A percentile compares a stretch with the other conserved stretches of the same genome.
phyloP scores from a whole-genome alignment of 2,888 invertebrate species.

The Campoletis raptor region DNA sequence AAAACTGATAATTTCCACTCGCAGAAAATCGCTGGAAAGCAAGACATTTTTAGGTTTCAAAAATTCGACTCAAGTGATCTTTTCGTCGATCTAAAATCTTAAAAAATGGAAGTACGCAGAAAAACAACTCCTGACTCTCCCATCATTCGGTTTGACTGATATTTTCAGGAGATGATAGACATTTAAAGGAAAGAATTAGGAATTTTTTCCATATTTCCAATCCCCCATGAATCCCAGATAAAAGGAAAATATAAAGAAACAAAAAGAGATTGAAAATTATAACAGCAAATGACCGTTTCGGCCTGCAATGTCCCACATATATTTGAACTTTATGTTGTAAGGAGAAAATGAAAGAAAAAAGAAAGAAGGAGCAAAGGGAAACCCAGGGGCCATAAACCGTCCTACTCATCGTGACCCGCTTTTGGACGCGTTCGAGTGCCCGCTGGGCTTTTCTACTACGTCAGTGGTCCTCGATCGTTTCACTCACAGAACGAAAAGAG shows the following conservation, averaged over 20 bases:
- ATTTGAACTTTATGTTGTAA: constrained; percentile 23
- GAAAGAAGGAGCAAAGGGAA: constrained; percentile 50
- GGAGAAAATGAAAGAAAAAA: constrained; percentile 49
- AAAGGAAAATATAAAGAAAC: not conserved
- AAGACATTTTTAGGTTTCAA: not conserved
- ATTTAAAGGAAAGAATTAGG: too few species aligned
- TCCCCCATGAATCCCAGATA: too few species aligned
- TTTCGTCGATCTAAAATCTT: not conserved
- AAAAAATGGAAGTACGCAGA: too few species aligned
- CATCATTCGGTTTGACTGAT: too few species aligned
- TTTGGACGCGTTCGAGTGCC: constrained; percentile 61
- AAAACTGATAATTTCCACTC: not conserved
- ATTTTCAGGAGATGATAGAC: too few species aligned
- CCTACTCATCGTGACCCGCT: constrained; percentile 71
- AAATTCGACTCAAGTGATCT: not conserved
- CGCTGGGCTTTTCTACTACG: constrained; percentile 58
- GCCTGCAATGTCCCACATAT: not conserved
- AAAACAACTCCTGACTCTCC: too few species aligned
- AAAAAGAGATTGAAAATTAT: not conserved
- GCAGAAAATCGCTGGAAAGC: too few species aligned
- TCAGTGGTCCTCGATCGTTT: constrained; percentile 36
- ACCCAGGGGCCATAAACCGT: constrained; percentile 64
- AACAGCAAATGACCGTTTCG: not conserved
- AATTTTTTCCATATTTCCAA: too few species aligned
- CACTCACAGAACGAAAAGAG: constrained; percentile 16